phyloP scores from a whole-genome alignment of 2,888 invertebrate species.

The Gymnosoma rotundatum region DNA sequence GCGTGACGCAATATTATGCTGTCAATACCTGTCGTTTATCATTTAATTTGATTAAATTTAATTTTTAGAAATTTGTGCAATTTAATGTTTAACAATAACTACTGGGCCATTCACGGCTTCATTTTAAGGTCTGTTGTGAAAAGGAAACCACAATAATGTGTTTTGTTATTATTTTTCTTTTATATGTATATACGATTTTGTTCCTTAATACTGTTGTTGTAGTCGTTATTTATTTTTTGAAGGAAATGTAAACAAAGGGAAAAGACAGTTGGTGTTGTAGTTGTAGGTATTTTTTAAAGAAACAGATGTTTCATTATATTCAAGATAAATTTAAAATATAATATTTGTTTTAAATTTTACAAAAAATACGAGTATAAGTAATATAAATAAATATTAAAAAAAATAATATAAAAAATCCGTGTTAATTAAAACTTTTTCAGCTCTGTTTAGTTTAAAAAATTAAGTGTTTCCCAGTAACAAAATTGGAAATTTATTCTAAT shows the following conservation, averaged over 20 bases:
- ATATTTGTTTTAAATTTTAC: too few relatives aligned
- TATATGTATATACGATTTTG: too few relatives aligned
- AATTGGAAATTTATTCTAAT: too few relatives aligned
- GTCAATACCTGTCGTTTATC: constrained; percentile 61
- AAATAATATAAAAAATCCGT: too few relatives aligned
- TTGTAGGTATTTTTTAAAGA: constrained; percentile 25
- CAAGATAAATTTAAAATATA: too few relatives aligned
- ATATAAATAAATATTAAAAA: too few relatives aligned
- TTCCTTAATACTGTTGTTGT: too few relatives aligned
- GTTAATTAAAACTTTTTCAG: too few relatives aligned
- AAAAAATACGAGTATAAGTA: too few relatives aligned
- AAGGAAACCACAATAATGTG: constrained; percentile 60
- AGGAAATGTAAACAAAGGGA: constrained; percentile 56
- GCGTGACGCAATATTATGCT: constrained; percentile 51
- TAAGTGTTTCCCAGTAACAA: too few relatives aligned
- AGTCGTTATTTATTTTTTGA: neutral
- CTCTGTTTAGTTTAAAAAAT: too few relatives aligned
- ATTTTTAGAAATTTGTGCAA: constrained; percentile 18
- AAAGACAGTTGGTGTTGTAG: constrained; percentile 44
- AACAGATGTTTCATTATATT: constrained; percentile 38
- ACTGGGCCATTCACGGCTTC: constrained; percentile 40
- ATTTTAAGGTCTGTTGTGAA: constrained; percentile 17
- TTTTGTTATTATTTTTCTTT: constrained; percentile 32
- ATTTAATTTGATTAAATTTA: constrained; percentile 7
- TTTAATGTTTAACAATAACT: constrained; percentile 50